phyloP scores from a whole-genome alignment of 1,140 invertebrate species.

The Trichoplusia ni region DNA sequence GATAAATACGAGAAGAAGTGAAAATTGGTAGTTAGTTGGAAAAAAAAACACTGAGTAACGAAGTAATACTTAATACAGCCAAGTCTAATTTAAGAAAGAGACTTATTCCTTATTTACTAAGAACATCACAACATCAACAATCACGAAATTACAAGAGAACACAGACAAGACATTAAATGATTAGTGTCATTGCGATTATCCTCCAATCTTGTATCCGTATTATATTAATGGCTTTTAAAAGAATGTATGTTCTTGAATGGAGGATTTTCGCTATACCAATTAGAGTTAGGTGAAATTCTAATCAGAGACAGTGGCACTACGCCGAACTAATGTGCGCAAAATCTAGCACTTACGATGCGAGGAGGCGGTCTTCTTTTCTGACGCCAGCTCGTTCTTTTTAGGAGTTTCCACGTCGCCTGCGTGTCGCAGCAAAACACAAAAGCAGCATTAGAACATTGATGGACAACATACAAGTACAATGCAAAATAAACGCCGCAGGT shows the following conservation, averaged over 20 bases:
- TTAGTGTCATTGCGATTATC: slow-evolving; percentile 11
- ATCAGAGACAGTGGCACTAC: slow-evolving; percentile 38
- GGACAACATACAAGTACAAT: slow-evolving; percentile 34
- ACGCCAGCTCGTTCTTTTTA: slow-evolving; percentile 77
- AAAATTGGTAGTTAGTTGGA: slow-evolving; percentile 10
- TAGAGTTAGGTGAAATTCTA: slow-evolving; percentile 24
- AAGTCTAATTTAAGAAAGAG: slow-evolving; percentile 5
- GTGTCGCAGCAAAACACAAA: slow-evolving; percentile 74
- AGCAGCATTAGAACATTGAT: slow-evolving; percentile 78
- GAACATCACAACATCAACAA: slow-evolving; percentile 29
- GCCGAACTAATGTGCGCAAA: slow-evolving; percentile 69
- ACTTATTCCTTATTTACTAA: slow-evolving; percentile 10
- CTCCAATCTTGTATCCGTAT: neutral
- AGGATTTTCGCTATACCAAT: slow-evolving; percentile 38
- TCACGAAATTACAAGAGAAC: slow-evolving; percentile 19
- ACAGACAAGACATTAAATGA: slow-evolving; percentile 16
- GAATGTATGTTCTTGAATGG: neutral
- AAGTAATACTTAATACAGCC: neutral
- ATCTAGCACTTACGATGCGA: slow-evolving; percentile 80
- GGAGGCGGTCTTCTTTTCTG: slow-evolving; percentile 72
- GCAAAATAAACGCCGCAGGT: slow-evolving; percentile 30
- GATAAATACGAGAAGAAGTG: too few relatives aligned
- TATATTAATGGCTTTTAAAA: neutral
- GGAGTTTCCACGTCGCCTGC: slow-evolving; percentile 77
- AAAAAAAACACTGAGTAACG: too few relatives aligned